Conservation (phyloP, 2,797 vertebrate genomes). For the Spea hammondii region DNA sequence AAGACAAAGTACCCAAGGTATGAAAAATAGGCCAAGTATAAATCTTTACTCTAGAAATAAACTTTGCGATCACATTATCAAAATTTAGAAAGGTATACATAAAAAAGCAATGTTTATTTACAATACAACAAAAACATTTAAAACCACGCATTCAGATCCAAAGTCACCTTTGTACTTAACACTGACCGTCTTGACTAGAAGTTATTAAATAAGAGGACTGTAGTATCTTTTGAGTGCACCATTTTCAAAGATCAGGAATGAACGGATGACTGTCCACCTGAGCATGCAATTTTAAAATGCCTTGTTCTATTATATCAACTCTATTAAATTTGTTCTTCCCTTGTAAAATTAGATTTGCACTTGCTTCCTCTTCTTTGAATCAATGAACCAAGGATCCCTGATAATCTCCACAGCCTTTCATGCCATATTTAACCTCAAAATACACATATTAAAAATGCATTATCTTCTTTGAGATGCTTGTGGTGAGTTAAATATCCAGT, state of each 20-base stretch:
- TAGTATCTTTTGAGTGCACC: conserved; percentile 54
- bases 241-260: conserved; percentile 63
- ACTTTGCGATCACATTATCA: conserved; percentile 39
- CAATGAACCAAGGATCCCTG: conserved; percentile 61
- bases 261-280: conserved; percentile 65
- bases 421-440: conserved; percentile 66
- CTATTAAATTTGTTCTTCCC: conserved; percentile 65
- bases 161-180: conserved; percentile 74
- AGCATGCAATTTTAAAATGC: conserved; percentile 71
- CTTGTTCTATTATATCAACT: conserved; percentile 65
- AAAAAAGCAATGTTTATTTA: conserved; percentile 29
- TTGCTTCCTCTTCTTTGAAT: conserved; percentile 60
- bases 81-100: not conserved
- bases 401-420: conserved; percentile 62
- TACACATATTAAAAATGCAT: conserved; percentile 65
- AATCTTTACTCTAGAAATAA: conserved; percentile 11
- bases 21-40: not conserved
- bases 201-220: conserved; percentile 60
- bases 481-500: conserved; percentile 56
- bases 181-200: conserved; percentile 58
- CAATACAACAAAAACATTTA: conserved; percentile 54
- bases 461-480: conserved; percentile 62
- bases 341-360: conserved; percentile 72
- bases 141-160: conserved; percentile 57
- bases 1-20: too few relatives aligned